Evolutionary conservation across 2,113 vertebrate genomes (phyloP), one percentile per base, ranked within the genome.

Genomic region (Trogon melanurus): DNA sequence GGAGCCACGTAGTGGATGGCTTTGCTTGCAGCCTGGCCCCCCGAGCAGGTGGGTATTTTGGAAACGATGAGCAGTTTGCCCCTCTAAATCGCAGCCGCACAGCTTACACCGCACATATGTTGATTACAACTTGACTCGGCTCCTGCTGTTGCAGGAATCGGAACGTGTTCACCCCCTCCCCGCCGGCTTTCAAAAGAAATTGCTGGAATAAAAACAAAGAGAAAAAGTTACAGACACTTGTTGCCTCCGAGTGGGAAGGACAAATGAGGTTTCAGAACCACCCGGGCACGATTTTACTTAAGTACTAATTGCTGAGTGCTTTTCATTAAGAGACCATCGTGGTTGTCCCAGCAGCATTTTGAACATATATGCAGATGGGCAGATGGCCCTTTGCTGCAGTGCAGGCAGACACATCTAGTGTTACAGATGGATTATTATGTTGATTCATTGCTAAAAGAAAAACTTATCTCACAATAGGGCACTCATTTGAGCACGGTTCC

Each of bases 381-480:
- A 97, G 97, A 96, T 97, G 97, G 97, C 51, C 87, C 36, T 97
- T 97, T 91, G 88, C 95, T 89, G 79, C 70, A 71, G 75, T 85
- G 80, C 79, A 90, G 87, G 87, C 93, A 93, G 92, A 69, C 76
- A 0, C 83, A 95, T 92, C 96, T 94, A 92, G 81, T 83, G 88
- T 97, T 96, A 93, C 96, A 96, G 95, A 96, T 93, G 96, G 95
- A 96, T 97, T 94, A 97, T 96, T 96, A 94, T 94, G 96, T 93
- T 93, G 93, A 93, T 96, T 91, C 85, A 78, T 79, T 21, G 66
- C 76, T 71, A 61, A 91, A 93, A 95, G 95, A 92, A 95, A 93
- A 97, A 83, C 92, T 96, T 90, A 86, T 47, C 86, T 92, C 88
- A 92, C 88, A 96, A 94, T 94, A 84, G 93, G 73, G 93, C 41